These are phyloP conservation scores for Drosophila nr. perissopoda DNA, from an alignment of 2,888 invertebrate genomes.

Conservation along the genomic window DNA sequence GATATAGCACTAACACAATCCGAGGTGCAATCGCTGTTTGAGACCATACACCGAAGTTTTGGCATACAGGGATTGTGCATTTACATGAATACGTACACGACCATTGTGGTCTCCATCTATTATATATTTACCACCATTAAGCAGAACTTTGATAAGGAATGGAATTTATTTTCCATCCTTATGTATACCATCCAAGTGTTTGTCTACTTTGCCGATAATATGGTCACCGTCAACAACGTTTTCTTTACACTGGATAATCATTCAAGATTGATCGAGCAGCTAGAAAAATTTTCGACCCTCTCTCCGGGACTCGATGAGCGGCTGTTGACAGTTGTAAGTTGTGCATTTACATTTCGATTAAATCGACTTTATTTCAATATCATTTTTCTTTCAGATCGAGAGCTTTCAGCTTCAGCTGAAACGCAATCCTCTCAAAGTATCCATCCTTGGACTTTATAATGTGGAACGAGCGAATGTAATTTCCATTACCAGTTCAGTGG, in stretches of 20 bases:
- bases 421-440: slow-evolving; percentile 22
- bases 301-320: slow-evolving; percentile 4
- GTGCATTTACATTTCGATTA: no score
- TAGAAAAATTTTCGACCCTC: neutral
- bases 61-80: slow-evolving; percentile 37
- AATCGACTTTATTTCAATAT: neutral
- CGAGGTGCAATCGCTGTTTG: slow-evolving; percentile 9
- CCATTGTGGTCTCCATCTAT: slow-evolving; percentile 37
- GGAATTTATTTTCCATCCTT: neutral
- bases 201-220: slow-evolving; percentile 1
- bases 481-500: slow-evolving; percentile 42
- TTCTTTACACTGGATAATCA: neutral
- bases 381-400: slow-evolving; percentile 36
- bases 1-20: slow-evolving; percentile 38
- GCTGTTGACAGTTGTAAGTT: slow-evolving; percentile 13
- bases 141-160: neutral
- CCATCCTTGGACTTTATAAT: slow-evolving; percentile 34
- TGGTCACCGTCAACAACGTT: neutral
- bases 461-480: slow-evolving; percentile 37
- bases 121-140: slow-evolving; percentile 2
- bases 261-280: neutral
- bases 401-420: slow-evolving; percentile 54
- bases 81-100: slow-evolving; percentile 29
- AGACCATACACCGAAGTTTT: slow-evolving; percentile 5
- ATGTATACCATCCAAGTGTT: neutral